Percentiles rank a stretch among this genome's conserved stretches.
Evolutionary conservation across 1,140 invertebrate genomes (phyloP).

Genomic region (Mylabris phalerata): DNA sequence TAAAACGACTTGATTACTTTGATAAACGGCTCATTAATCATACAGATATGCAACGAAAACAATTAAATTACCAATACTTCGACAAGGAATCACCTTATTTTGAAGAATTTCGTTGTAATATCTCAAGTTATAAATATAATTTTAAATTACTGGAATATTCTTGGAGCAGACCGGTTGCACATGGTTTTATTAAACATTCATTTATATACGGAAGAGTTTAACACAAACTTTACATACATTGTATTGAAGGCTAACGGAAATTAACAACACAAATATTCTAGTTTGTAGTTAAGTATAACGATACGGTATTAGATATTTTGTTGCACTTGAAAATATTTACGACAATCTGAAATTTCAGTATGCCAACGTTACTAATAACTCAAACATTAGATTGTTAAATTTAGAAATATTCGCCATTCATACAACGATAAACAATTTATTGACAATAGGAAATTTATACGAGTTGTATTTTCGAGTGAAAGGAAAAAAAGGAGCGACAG

Average conservation of each 20-base stretch:
- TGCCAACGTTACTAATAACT: conserved; percentile 26
- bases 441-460: conserved; percentile 7
- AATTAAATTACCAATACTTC: too few species aligned
- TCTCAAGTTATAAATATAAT: too few species aligned
- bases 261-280: conserved; percentile 32
- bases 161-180: background rate
- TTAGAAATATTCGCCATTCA: conserved; percentile 19
- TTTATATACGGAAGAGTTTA: conserved; percentile 33
- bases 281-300: conserved; percentile 22
- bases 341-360: conserved; percentile 26
- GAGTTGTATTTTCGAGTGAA: background rate
- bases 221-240: conserved; percentile 28
- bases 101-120: too few species aligned
- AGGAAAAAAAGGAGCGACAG: background rate
- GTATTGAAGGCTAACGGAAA: conserved; percentile 26
- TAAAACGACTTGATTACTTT: conserved; percentile 33
- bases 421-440: conserved; percentile 16
- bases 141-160: too few species aligned
- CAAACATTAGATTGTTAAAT: conserved; percentile 19
- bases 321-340: conserved; percentile 22
- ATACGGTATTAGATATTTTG: background rate
- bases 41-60: conserved; percentile 2
- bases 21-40: conserved; percentile 39
- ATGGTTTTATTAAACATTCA: conserved; percentile 25
- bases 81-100: too few species aligned